Evolutionary conservation across 2,797 vertebrate species (phyloP).

Genomic region (Knipowitschia caucasica): DNA sequence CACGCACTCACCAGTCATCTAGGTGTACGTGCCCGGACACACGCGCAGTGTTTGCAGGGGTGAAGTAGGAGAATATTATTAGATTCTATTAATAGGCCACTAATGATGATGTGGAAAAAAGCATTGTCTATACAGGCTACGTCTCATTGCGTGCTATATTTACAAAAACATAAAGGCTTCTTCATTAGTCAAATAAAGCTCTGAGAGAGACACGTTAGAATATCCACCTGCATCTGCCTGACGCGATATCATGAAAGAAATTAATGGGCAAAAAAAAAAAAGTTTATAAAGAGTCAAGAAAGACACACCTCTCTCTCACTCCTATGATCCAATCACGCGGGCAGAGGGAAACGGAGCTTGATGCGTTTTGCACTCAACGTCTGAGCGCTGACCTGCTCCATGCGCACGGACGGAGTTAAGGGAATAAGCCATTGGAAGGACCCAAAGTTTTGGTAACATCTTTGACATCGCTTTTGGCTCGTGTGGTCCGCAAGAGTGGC

Average conservation of each 20-base stretch:
- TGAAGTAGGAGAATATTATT: neutral
- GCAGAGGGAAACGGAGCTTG: constrained; percentile 25
- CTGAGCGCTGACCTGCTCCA: constrained; percentile 17
- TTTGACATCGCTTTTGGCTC: constrained; percentile 31
- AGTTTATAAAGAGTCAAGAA: constrained; percentile 19
- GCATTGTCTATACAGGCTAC: too few relatives aligned
- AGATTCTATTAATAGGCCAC: constrained; percentile 4
- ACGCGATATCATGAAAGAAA: constrained; percentile 28
- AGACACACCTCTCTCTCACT: constrained; percentile 48
- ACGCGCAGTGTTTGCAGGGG: constrained; percentile 29
- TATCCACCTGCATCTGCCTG: neutral
- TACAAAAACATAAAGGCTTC: too few relatives aligned
- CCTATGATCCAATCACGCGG: constrained; percentile 24
- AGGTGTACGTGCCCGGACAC: constrained; percentile 65
- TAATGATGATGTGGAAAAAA: neutral
- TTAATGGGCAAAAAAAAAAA: constrained; percentile 20
- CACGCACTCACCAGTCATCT: constrained; percentile 40
- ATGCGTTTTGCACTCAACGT: constrained; percentile 17
- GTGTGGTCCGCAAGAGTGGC: too few relatives aligned
- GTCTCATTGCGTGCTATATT: too few relatives aligned
- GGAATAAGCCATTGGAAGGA: constrained; percentile 11
- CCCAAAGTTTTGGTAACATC: constrained; percentile 31
- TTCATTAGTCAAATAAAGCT: too few relatives aligned
- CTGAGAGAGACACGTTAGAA: too few relatives aligned
- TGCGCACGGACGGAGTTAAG: constrained; percentile 33